phyloP scores from a whole-genome alignment of 2,113 vertebrate genomes.

The Cochlearius cochlearius region DNA sequence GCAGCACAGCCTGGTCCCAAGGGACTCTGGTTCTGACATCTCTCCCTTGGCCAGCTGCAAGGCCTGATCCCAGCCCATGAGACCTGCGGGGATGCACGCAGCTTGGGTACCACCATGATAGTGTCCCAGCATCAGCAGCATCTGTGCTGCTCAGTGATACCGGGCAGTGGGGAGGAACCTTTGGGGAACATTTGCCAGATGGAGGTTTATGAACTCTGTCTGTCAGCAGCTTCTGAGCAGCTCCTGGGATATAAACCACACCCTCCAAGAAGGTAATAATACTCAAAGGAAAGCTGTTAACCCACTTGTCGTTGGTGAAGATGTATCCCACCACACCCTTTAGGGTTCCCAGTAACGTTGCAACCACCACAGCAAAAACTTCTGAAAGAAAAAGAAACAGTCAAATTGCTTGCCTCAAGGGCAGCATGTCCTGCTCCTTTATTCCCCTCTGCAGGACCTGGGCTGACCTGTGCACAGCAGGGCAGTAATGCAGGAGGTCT shows the following conservation, averaged over 20 bases:
- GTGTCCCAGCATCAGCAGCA: not conserved
- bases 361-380: constrained; percentile 71
- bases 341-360: constrained; percentile 68
- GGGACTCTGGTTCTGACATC: not conserved
- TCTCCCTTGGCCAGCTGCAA: not conserved
- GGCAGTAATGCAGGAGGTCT: constrained; percentile 72
- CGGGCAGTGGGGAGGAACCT: not conserved
- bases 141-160: not conserved
- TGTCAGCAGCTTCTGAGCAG: not conserved
- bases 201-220: not conserved
- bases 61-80: not conserved
- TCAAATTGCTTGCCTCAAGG: not conserved
- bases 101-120: not conserved
- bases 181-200: not conserved
- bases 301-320: constrained; percentile 86
- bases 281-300: not conserved
- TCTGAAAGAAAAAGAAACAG: constrained; percentile 57
- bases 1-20: not conserved
- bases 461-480: constrained; percentile 80
- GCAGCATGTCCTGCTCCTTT: not conserved
- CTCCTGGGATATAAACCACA: not conserved
- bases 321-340: constrained; percentile 82
- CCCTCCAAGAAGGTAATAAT: not conserved
- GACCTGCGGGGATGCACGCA: fast-evolving
- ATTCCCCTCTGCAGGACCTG: not conserved